Evolutionary conservation across 2,888 invertebrate species (phyloP).

Genomic region (Rhingia rostrata): DNA sequence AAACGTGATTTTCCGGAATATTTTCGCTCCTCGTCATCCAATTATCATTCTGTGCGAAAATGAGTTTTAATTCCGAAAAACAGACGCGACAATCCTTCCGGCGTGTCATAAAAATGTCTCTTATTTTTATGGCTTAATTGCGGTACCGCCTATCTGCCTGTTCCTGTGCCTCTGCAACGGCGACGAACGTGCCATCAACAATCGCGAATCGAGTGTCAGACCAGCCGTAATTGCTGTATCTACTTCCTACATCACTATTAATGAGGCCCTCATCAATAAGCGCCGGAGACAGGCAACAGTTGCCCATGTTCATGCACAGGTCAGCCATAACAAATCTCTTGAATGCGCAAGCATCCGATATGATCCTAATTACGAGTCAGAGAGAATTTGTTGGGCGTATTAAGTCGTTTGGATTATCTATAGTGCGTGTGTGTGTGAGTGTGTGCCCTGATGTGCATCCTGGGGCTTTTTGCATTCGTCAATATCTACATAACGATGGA

Average conservation of each 20-base stretch:
- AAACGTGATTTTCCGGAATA: slow-evolving; percentile 75
- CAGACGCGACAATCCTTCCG: slow-evolving; percentile 74
- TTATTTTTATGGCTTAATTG: slow-evolving; percentile 74
- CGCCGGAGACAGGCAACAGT: slow-evolving; percentile 62
- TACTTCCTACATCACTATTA: slow-evolving; percentile 61
- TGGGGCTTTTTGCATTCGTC: slow-evolving; percentile 63
- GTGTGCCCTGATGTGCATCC: slow-evolving; percentile 18
- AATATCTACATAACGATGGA: slow-evolving; percentile 64
- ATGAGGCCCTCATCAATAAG: slow-evolving; percentile 71
- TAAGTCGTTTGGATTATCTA: slow-evolving; percentile 46
- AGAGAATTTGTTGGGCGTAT: slow-evolving; percentile 59
- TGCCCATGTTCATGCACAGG: slow-evolving; percentile 26
- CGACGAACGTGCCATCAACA: slow-evolving; percentile 54
- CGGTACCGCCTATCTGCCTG: slow-evolving; percentile 52
- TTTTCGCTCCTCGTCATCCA: slow-evolving; percentile 74
- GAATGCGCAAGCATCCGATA: slow-evolving; percentile 63
- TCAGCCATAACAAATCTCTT: slow-evolving; percentile 70
- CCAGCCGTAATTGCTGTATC: slow-evolving; percentile 64
- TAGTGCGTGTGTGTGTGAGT: background rate
- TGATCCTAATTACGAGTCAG: slow-evolving; percentile 69
- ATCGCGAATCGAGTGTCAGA: slow-evolving; percentile 52
- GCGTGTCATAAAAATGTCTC: slow-evolving; percentile 74
- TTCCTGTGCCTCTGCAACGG: slow-evolving; percentile 5
- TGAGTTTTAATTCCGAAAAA: slow-evolving; percentile 75
- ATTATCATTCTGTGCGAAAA: slow-evolving; percentile 75